Evolutionary conservation across 2,113 vertebrate genomes (phyloP), one percentile per base, ranked within the genome.

Genomic region (Chinchilla lanigera): DNA sequence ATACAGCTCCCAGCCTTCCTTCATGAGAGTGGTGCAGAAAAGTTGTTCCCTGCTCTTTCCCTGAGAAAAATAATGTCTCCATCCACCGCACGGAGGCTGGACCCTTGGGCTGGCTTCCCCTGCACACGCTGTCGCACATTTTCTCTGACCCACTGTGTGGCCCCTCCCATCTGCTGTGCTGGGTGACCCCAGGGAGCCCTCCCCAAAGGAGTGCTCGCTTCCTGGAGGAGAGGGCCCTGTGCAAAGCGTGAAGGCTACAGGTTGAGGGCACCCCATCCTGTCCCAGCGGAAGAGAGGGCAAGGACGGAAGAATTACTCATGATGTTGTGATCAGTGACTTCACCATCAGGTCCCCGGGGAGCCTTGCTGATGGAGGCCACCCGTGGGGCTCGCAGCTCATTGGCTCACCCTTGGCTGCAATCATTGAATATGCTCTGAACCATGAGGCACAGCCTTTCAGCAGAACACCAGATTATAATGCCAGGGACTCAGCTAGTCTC

Each of bases 251-350:
- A 52, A 80, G 35, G 61, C 20, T 58, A 73, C 41, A 24, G 56
- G 44, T n/a, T 17, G 12, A 47, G 16, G 38, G 65, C 20, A 20
- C 24, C 24, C 44, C 33, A 13, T 19, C 41, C 56, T 20, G 1
- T 20, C 4, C 33, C 47, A 2, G 6, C 71, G 52, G 5, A 17
- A 33, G 47, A 12, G n/a, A 3, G 4, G 44, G 63, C 30, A 56
- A 38, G 5, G 50, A 54, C 19, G 28, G 54, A 47, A 17, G 58
- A 20, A 3, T 0, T 2, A 5, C 35, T 22, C 3, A 10, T 8
- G 50, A 38, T 22, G 47, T 5, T 60, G 50, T 58, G 84, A 44
- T 60, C 20, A 6, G 5, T 4, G 33, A 50, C 33, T 30, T 35
- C 7, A 44, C 35, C 71, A 44, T 0, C 11, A 26, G 13, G 38